Percentiles rank a stretch among this genome's conserved stretches.
Evolutionary conservation across 2,797 vertebrate genomes (phyloP).

Genomic region (Lepilemur septentrionalis): DNA sequence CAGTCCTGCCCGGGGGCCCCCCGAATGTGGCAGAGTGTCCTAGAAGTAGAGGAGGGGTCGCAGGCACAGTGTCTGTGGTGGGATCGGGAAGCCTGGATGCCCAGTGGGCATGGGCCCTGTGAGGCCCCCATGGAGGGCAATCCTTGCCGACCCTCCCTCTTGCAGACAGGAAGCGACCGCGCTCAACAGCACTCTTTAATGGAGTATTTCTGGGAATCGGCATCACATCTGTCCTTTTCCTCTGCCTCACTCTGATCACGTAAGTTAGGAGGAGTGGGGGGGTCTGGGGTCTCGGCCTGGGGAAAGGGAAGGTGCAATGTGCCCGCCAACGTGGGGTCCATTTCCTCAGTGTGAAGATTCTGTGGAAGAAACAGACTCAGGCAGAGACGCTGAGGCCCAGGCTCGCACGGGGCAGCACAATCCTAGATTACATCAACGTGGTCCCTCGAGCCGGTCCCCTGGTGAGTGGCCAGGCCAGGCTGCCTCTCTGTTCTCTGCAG

Average conservation of each 20-base stretch:
- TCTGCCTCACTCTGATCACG: conserved; percentile 40
- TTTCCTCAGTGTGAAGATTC: conserved; percentile 11
- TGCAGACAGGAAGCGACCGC: not conserved
- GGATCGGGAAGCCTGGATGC: not conserved
- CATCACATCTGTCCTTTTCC: not conserved
- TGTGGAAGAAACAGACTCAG: not conserved
- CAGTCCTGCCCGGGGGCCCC: not conserved
- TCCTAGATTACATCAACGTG: conserved; percentile 73
- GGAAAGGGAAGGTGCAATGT: not conserved
- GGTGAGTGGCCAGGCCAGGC: not conserved
- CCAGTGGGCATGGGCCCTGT: fast-evolving
- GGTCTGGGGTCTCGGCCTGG: not conserved
- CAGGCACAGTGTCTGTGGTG: fast-evolving
- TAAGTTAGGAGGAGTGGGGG: not conserved
- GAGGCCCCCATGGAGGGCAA: too few relatives aligned
- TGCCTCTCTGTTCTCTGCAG: not conserved
- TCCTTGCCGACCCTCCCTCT: fast-evolving
- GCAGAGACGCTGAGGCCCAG: not conserved
- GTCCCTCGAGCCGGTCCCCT: not conserved
- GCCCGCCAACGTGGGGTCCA: fast-evolving
- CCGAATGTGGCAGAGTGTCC: not conserved
- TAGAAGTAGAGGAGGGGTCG: not conserved
- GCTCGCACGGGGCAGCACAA: conserved; percentile 25
- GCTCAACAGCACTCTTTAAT: not conserved
- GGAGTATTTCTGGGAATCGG: conserved; percentile 32